Evolutionary conservation across 2,797 vertebrate genomes (phyloP), one percentile per base, ranked within the genome.

Genomic region (Propithecus perrieri): DNA sequence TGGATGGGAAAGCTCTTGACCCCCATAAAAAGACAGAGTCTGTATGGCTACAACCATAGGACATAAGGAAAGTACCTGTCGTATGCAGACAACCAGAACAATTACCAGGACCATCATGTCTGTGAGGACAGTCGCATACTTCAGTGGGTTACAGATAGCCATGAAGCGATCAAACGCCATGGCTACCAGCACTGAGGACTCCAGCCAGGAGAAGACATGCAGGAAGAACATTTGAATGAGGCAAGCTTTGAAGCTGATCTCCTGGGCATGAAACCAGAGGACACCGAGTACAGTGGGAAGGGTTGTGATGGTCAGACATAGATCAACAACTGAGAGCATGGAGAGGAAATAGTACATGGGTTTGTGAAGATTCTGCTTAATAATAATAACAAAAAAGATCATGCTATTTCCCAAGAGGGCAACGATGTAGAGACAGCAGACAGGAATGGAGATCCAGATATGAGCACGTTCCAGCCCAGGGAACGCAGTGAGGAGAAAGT

Each of bases 331-430:
- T 0, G 98, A 98, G 79, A 99, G 84, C 98, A 98, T 98, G 94
- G 97, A 98, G 22, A 99, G 97, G 95, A 99, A 98, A 20, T 96
- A 98, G 89, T 98, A 98, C 98, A 98, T 99, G 0, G 98, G 98
- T 28, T 98, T 98, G 0, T 98, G 98, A 0, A 99, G 98, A 1
- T 85, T 97, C 1, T 11, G 93, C 12, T 98, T 98, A 26, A 6
- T 97, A 55, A 78, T 65, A 22, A 98, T 81, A 89, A 98, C 63
- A 80, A 98, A 78, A 4, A 99, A 85, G 75, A 99, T 98, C 94
- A 96, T 18, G 26, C 96, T 94, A 90, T 99, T 99, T 30, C 98
- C 99, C 55, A 93, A 33, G 74, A 99, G 78, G 6, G 98, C 98
- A 2, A 87, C 17, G 0, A 97, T 69, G 50, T 98, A 99, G 2